These are phyloP conservation scores for Callaeas wilsoni DNA, from an alignment of 2,113 vertebrate species.

Conservation along the genomic window DNA sequence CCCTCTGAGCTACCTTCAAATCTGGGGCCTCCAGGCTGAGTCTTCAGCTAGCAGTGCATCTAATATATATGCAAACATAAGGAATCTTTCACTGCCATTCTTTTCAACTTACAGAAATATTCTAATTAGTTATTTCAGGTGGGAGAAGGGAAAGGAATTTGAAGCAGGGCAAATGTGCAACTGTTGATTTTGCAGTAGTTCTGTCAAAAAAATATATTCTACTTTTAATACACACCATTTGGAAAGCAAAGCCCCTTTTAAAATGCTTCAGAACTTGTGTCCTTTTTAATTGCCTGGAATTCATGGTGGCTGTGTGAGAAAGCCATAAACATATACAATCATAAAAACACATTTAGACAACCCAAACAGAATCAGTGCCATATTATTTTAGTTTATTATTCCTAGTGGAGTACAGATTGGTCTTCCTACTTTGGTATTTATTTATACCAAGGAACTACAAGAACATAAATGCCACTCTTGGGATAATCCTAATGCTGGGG, in stretches of 20 bases:
- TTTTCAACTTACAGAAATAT: neutral
- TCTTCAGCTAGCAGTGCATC: neutral
- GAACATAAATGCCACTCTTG: conserved; percentile 77
- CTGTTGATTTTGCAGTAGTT: conserved; percentile 23
- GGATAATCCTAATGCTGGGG: conserved; percentile 68
- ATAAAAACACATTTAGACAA: conserved; percentile 78
- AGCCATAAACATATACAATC: conserved; percentile 75
- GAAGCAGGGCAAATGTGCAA: neutral
- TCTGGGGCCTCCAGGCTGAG: neutral
- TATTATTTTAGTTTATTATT: conserved; percentile 82
- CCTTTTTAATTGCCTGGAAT: conserved; percentile 76
- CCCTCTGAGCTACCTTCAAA: neutral
- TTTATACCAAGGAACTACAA: conserved; percentile 73
- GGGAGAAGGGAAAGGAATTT: neutral
- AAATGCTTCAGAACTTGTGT: conserved; percentile 65
- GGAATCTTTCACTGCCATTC: neutral
- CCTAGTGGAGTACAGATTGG: conserved; percentile 70
- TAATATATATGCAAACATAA: neutral
- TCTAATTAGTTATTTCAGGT: conserved; percentile 13
- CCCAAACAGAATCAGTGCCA: conserved; percentile 75
- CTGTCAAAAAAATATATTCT: conserved; percentile 34
- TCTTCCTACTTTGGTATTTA: conserved; percentile 76
- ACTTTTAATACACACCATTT: conserved; percentile 43
- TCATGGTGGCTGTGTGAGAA: conserved; percentile 71
- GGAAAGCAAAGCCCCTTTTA: conserved; percentile 61